A percentile compares a stretch with the other conserved stretches of the same genome.
These are phyloP conservation scores for Encarsia formosa DNA, from an alignment of 2,888 invertebrate genomes.

Conservation along the genomic window DNA sequence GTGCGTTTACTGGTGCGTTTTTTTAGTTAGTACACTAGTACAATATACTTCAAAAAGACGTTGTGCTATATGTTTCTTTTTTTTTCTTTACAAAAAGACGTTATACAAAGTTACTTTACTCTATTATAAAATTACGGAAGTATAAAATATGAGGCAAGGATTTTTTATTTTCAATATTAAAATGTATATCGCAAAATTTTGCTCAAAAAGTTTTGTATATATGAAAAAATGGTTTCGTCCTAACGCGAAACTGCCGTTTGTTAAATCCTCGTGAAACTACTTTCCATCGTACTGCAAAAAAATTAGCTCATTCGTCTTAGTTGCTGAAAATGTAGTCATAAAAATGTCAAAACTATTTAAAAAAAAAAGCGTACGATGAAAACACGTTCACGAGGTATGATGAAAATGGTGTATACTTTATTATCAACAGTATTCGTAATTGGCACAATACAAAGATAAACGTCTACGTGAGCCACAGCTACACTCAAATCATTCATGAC, in stretches of 20 bases:
- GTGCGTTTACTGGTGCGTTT: no score
- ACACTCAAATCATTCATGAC: slow-evolving; percentile 22
- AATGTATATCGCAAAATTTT: slow-evolving; percentile 16
- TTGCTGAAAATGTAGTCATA: no score
- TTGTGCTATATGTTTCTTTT: no score
- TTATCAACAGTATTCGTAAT: slow-evolving; percentile 21
- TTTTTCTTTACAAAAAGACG: no score
- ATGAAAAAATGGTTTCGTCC: slow-evolving; percentile 18
- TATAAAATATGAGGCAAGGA: slow-evolving; percentile 20
- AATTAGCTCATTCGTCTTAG: slow-evolving; percentile 5
- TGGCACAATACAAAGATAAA: slow-evolving; percentile 28
- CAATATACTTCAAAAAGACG: no score
- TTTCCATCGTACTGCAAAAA: slow-evolving; percentile 17
- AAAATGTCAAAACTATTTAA: slow-evolving; percentile 12
- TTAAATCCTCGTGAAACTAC: slow-evolving; percentile 12
- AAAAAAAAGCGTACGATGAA: slow-evolving; percentile 17
- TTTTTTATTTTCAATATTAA: no score
- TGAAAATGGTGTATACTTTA: slow-evolving; percentile 20
- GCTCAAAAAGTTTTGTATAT: slow-evolving; percentile 10
- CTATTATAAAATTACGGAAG: slow-evolving; percentile 13
- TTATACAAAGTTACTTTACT: slow-evolving; percentile 17
- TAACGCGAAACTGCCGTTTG: slow-evolving; percentile 25
- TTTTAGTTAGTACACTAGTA: no score
- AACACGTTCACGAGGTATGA: slow-evolving; percentile 15
- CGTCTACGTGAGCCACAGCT: slow-evolving; percentile 21